These are phyloP conservation scores for Pachycephala philippinensis DNA, from an alignment of 2,113 vertebrate species.

Conservation along the genomic window DNA sequence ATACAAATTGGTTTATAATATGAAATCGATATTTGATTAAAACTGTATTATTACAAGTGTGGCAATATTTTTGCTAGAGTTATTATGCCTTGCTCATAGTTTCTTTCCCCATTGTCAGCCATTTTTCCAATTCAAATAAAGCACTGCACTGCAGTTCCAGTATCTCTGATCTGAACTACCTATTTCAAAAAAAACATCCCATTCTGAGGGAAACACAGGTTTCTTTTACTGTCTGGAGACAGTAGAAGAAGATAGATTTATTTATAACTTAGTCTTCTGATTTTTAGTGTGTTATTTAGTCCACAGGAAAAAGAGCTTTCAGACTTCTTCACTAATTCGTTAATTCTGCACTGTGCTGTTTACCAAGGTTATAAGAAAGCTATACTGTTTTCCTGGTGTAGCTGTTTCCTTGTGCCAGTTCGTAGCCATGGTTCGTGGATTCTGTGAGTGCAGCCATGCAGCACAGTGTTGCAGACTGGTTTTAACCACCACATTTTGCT, in stretches of 20 bases:
- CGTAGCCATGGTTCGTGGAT: background rate
- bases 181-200: background rate
- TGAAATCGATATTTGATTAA: slow-evolving; percentile 29
- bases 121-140: background rate
- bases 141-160: background rate
- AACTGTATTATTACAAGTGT: background rate
- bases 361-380: background rate
- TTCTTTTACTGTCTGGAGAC: background rate
- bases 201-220: background rate
- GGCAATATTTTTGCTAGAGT: background rate
- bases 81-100: background rate
- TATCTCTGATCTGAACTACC: background rate
- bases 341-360: background rate
- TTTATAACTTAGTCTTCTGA: background rate
- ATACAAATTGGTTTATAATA: slow-evolving; percentile 12
- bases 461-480: background rate
- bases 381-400: background rate
- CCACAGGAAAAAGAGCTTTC: background rate
- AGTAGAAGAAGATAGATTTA: background rate
- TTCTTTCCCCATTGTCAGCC: background rate
- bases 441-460: background rate
- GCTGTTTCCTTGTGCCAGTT: background rate
- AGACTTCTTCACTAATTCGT: background rate
- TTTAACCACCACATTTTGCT: background rate
- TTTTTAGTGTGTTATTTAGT: background rate